phyloP scores from a whole-genome alignment of 2,797 vertebrate genomes.

The Poliocrania exsul region DNA sequence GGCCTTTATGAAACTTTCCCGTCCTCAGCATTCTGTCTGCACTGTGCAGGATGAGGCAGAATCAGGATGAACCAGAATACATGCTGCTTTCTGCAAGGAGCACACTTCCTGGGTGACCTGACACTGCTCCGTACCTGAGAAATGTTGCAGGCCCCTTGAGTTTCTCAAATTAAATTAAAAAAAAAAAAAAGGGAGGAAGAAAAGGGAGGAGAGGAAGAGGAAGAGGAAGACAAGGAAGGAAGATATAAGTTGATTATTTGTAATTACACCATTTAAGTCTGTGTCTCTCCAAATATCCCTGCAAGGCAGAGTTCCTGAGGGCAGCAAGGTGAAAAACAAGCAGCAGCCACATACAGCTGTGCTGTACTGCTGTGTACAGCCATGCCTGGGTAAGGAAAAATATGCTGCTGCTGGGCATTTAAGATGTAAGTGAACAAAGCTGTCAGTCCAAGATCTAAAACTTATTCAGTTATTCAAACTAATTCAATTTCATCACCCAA shows the following conservation, averaged over 20 bases:
- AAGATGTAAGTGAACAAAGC: slow-evolving; percentile 37
- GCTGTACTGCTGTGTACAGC: accelerated
- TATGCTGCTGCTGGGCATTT: slow-evolving; percentile 42
- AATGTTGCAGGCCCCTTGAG: not conserved
- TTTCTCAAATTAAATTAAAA: not conserved
- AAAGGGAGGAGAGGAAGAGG: no score
- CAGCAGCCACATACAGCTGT: not conserved
- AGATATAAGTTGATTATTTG: not conserved
- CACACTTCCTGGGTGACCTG: accelerated
- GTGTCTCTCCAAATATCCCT: not conserved
- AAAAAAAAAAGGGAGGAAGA: not conserved
- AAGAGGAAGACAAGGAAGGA: no score
- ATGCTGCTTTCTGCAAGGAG: not conserved
- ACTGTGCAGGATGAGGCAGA: not conserved
- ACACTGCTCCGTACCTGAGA: not conserved
- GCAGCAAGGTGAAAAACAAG: not conserved
- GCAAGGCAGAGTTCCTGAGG: not conserved
- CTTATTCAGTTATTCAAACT: slow-evolving; percentile 57
- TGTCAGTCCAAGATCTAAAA: slow-evolving; percentile 38
- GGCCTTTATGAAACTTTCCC: not conserved
- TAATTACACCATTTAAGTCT: not conserved
- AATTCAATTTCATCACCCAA: slow-evolving; percentile 44
- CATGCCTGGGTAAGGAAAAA: not conserved
- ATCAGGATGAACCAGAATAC: not conserved
- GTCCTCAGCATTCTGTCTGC: not conserved